A percentile compares a stretch with the other conserved stretches of the same genome.
Conservation (phyloP, 2,113 vertebrate genomes). For the Cinclus cinclus region DNA sequence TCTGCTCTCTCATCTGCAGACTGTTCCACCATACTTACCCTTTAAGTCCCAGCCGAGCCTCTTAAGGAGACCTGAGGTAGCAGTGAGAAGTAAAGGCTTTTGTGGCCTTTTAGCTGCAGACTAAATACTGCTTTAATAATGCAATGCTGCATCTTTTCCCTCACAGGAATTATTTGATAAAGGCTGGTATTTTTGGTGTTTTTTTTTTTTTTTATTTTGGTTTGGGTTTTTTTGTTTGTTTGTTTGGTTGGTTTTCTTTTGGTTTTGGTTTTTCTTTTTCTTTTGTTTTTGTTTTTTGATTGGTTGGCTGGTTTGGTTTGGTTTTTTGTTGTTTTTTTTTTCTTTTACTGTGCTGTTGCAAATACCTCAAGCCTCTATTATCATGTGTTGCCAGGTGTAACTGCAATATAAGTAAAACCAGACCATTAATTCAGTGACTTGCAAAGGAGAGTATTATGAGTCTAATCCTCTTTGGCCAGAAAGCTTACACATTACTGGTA, state of each 20-base stretch:
- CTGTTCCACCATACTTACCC: conserved; percentile 12
- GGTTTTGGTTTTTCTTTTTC: too few species aligned
- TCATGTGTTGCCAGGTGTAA: background rate
- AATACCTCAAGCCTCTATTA: background rate
- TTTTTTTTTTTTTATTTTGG: background rate
- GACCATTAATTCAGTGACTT: background rate
- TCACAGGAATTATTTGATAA: background rate
- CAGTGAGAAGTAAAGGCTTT: background rate
- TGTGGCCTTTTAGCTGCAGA: conserved; percentile 2
- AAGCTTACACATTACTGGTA: background rate
- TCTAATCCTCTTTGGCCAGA: background rate
- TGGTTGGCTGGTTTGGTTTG: background rate
- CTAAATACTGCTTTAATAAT: background rate
- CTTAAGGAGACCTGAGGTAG: conserved; percentile 10
- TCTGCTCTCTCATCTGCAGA: background rate
- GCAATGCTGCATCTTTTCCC: rapidly evolving
- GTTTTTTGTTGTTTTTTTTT: background rate
- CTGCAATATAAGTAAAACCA: background rate
- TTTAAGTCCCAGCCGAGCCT: conserved; percentile 31
- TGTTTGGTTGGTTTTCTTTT: background rate
- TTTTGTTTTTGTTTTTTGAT: background rate
- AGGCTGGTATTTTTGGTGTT: background rate
- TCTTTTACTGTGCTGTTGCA: background rate
- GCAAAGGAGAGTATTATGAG: background rate
- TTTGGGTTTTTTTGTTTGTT: too few species aligned